Percentiles rank a stretch among this genome's conserved stretches.
Evolutionary conservation across 2,888 invertebrate genomes (phyloP).

Genomic region (Aphelenchoides bicaudatus): DNA sequence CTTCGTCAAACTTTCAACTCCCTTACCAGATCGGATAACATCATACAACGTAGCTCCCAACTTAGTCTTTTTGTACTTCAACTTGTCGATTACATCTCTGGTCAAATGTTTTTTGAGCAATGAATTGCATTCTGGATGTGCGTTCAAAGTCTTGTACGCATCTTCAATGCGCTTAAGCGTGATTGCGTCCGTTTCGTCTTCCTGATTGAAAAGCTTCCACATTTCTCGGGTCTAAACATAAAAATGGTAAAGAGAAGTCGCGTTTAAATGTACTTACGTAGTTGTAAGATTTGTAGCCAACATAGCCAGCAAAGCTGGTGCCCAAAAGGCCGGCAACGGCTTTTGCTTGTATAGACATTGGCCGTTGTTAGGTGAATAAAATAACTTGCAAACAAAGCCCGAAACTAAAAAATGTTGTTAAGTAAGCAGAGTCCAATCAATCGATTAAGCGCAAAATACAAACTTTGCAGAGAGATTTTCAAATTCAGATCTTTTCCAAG

Average conservation of each 20-base stretch:
- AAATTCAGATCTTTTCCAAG: no score
- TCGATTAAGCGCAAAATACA: background rate
- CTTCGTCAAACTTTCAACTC: background rate
- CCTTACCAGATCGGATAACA: conserved; percentile 83
- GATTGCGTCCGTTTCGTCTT: conserved; percentile 6
- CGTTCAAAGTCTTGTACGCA: conserved; percentile 25
- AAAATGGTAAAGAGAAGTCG: no score
- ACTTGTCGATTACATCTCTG: conserved; percentile 53
- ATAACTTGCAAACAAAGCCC: background rate
- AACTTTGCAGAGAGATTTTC: no score
- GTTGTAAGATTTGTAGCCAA: conserved; percentile 1
- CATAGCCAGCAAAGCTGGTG: background rate
- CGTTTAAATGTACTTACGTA: no score
- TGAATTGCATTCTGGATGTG: conserved; percentile 31
- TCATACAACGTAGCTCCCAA: conserved; percentile 88
- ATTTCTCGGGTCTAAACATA: conserved; percentile 1
- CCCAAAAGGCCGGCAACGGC: background rate
- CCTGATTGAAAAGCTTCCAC: background rate
- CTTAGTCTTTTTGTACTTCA: conserved; percentile 85
- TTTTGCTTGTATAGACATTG: conserved; percentile 7
- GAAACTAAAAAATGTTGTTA: background rate
- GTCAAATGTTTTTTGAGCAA: conserved; percentile 34
- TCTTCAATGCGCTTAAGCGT: conserved; percentile 23
- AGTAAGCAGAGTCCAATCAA: background rate
- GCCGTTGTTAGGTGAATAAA: background rate